These are phyloP conservation scores for Crambe crambe DNA, from an alignment of 37 sponge, comb jelly and placozoan species.

Conservation along the genomic window DNA sequence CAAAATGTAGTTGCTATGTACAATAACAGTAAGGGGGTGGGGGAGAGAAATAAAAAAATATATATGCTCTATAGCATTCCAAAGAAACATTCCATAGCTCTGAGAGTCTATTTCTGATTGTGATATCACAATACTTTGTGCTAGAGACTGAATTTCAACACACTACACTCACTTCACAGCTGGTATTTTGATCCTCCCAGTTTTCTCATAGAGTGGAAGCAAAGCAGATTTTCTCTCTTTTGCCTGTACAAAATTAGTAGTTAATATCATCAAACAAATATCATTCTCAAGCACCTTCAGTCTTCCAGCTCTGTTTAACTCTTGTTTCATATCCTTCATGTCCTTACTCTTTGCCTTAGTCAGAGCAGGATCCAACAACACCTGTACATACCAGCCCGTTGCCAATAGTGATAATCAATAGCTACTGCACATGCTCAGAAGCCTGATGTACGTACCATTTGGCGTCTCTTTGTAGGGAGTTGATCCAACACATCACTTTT, in stretches of 20 bases:
- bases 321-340: slow-evolving; percentile 39
- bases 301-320: slow-evolving; percentile 41
- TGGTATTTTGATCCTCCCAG: slow-evolving; percentile 74
- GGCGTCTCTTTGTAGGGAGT: slow-evolving; percentile 78
- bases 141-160: too few relatives aligned
- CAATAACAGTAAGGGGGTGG: too few relatives aligned
- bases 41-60: too few relatives aligned
- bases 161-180: slow-evolving; percentile 36
- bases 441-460: slow-evolving; percentile 56
- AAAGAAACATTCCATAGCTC: too few relatives aligned
- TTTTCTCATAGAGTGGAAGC: slow-evolving; percentile 64
- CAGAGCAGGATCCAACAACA: slow-evolving; percentile 39
- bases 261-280: too few relatives aligned
- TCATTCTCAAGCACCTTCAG: slow-evolving; percentile 69
- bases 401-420: too few relatives aligned
- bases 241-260: too few relatives aligned
- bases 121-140: too few relatives aligned
- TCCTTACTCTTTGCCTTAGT: slow-evolving; percentile 37
- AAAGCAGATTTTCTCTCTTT: slow-evolving; percentile 36
- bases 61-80: too few relatives aligned
- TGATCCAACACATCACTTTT: slow-evolving; percentile 84
- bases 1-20: slow-evolving; percentile 67
- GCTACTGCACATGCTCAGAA: neutral
- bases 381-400: slow-evolving; percentile 49
- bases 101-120: too few relatives aligned